These are phyloP conservation scores for Conchocele bisecta DNA, from an alignment of 2,888 invertebrate species.

Conservation along the genomic window DNA sequence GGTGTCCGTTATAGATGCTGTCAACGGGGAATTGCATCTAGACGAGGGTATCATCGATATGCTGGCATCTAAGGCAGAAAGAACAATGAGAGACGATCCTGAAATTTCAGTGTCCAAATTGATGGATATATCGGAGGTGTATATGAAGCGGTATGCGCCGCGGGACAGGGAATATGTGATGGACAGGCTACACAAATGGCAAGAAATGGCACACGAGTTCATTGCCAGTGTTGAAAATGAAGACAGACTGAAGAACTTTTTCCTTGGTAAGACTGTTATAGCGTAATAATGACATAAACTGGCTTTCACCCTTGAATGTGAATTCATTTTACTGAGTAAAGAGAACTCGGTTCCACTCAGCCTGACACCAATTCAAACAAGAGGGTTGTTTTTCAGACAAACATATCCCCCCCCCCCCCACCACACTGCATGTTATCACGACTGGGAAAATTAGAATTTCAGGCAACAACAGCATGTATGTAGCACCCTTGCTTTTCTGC, in stretches of 20 bases:
- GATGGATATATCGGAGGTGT: slow-evolving; percentile 40
- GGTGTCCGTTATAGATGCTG: slow-evolving; percentile 21
- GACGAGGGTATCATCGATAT: slow-evolving; percentile 55
- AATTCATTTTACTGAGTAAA: background rate
- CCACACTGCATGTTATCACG: background rate
- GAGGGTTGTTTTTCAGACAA: too few species aligned
- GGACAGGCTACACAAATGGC: slow-evolving; percentile 15
- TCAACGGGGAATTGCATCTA: slow-evolving; percentile 29
- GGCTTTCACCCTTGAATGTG: background rate
- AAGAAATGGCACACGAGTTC: slow-evolving; percentile 11
- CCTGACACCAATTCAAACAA: too few species aligned
- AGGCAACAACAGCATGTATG: too few species aligned
- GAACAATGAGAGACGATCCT: slow-evolving; percentile 36
- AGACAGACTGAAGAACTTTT: slow-evolving; percentile 2
- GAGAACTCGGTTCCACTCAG: too few species aligned
- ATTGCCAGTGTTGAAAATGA: slow-evolving; percentile 2
- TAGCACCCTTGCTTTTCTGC: too few species aligned
- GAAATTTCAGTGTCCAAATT: slow-evolving; percentile 41
- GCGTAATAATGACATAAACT: background rate
- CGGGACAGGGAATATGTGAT: slow-evolving; percentile 32
- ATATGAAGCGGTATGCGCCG: slow-evolving; percentile 33
- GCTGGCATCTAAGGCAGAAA: slow-evolving; percentile 47
- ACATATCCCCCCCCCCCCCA: too few species aligned
- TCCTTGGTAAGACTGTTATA: slow-evolving; percentile 5
- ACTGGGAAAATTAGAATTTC: too few species aligned